A percentile compares a stretch with the other conserved stretches of the same genome.
Evolutionary conservation across 2,113 vertebrate species (phyloP).

Genomic region (Arizona elegans): DNA sequence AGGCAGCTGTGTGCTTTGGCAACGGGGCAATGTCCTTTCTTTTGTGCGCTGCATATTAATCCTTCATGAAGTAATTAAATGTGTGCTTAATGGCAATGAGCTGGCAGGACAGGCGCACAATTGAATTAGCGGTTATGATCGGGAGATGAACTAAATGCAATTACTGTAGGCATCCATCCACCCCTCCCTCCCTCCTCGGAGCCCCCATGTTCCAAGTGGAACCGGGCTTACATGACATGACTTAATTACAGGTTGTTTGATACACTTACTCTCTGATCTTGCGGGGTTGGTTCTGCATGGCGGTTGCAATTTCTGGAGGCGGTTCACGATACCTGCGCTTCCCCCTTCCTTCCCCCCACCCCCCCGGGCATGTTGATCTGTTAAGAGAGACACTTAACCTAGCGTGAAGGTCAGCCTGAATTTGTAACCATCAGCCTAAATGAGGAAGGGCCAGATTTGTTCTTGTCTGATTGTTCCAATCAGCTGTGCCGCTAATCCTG

Average conservation of each 20-base stretch:
- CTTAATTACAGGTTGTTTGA: conserved; percentile 94
- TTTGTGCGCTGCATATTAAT: conserved; percentile 97
- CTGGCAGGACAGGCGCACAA: conserved; percentile 90
- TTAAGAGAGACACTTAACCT: neutral
- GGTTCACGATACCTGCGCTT: neutral
- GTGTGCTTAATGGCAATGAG: conserved; percentile 91
- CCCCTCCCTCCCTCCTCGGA: conserved; percentile 30
- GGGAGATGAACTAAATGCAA: conserved; percentile 94
- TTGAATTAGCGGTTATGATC: conserved; percentile 98
- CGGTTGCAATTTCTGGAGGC: neutral
- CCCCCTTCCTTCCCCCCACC: rapidly evolving
- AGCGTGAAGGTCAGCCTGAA: neutral
- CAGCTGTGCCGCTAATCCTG: neutral
- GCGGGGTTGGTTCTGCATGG: conserved; percentile 39
- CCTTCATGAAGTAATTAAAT: conserved; percentile 98
- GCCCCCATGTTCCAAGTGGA: conserved; percentile 61
- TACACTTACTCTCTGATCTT: conserved; percentile 79
- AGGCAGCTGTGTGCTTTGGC: conserved; percentile 88
- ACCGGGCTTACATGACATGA: conserved; percentile 83
- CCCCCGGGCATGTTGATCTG: rapidly evolving
- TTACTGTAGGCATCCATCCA: conserved; percentile 83
- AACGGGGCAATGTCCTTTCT: conserved; percentile 71
- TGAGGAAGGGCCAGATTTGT: neutral
- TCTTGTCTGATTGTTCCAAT: neutral
- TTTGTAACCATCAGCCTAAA: neutral